Evolutionary conservation across 2,797 vertebrate species (phyloP), one percentile per base, ranked within the genome.

Genomic region (Xenentodon cancila): DNA sequence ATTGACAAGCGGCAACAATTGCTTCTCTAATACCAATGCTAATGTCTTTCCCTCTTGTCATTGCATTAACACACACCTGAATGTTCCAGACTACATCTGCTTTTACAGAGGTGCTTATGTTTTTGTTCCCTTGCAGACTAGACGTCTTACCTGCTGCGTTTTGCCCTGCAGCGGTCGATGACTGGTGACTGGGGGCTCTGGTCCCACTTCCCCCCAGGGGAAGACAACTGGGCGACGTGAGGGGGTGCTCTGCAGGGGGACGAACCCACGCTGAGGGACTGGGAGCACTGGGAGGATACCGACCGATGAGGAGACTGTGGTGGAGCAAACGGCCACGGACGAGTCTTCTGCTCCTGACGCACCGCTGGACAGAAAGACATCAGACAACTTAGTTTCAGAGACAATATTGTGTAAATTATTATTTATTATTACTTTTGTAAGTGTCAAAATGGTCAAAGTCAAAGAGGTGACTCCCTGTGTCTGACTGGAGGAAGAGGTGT

Each of bases 241-340:
- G 45, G 77, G 21, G 73, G 75, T 9, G n/a, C 66, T 72, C 80
- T 90, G 84, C 77, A 91, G 71, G 93, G 93, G 67, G 93, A 93
- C 21, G 89, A 92, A 25, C 84, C 90, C 82, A 87, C 87, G 12
- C 90, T 93, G 74, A 85, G 87, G 58, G 92, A 90, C 53, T 84
- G 89, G 70, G 87, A 92, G 84, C 42, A 84, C 54, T 63, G 89
- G 83, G 90, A 89, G 81, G 86, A 91, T 78, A 27, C 89, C 75
- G 43, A 82, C 59, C 72, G 84, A 72, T 81, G 90, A 66, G 92
- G 90, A 7, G 92, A 90, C 40, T 66, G 82, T 53, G 88, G 91
- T n/a, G 82, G 69, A 53, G 49, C 85, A 63, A 94, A 93, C 0
- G 93, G 93, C 93, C 92, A 94, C 0, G 93, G 92, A 48, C 58